These are phyloP conservation scores for Monopterus albus DNA, from an alignment of 2,113 vertebrate species.

Conservation along the genomic window DNA sequence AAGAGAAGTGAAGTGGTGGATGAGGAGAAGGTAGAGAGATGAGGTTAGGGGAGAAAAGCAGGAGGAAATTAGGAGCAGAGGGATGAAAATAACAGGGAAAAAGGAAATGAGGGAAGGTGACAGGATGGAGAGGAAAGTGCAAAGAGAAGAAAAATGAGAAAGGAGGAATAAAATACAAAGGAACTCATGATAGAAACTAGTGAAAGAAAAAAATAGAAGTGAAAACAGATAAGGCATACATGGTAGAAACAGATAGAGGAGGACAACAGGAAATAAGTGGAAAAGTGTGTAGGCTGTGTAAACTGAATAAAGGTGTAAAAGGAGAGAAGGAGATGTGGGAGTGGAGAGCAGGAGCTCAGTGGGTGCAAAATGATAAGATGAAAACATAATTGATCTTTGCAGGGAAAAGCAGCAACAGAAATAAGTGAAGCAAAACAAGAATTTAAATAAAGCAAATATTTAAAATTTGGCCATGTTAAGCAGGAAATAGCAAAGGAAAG, in stretches of 20 bases:
- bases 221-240: not conserved
- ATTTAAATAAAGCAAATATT: not conserved
- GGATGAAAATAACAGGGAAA: not conserved
- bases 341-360: slow-evolving; percentile 10
- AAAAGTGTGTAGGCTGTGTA: slow-evolving; percentile 2
- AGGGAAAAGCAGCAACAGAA: slow-evolving; percentile 18
- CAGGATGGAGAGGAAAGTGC: not conserved
- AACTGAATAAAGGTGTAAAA: slow-evolving; percentile 34
- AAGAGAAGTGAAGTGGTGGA: slow-evolving; percentile 50
- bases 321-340: slow-evolving; percentile 2
- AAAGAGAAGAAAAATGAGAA: not conserved
- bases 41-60: slow-evolving; percentile 8
- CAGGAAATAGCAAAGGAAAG: slow-evolving; percentile 15
- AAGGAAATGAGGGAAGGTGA: not conserved
- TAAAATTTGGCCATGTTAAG: not conserved
- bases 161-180: not conserved
- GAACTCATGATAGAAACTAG: not conserved
- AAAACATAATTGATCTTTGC: slow-evolving; percentile 40
- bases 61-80: slow-evolving; percentile 36
- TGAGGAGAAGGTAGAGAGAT: slow-evolving; percentile 28
- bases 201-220: not conserved
- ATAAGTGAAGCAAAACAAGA: not conserved
- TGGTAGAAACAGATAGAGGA: too few relatives aligned
- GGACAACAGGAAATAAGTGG: slow-evolving; percentile 2
- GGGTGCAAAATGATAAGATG: slow-evolving; percentile 36